Base-by-base conservation (phyloP, 1,140 invertebrate genomes). In the Mesaphorura yosii region DNA sequence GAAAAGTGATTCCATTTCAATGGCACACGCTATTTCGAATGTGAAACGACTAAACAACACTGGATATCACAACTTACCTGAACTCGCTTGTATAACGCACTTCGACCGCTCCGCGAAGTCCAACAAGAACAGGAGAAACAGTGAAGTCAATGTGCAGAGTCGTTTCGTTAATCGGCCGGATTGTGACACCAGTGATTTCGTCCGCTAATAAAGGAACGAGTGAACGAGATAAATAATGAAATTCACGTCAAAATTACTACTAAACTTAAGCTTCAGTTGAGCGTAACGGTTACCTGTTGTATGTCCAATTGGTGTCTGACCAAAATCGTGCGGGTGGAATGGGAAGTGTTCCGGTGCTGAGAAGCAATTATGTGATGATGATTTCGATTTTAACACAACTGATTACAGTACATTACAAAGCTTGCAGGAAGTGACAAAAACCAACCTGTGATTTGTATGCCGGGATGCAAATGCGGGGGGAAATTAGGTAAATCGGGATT, bases 91-190 rank as follows among this genome's bases (percentile, higher is more conserved):
- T 87, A 64, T 88, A 90, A 62, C 83, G 74, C 50, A 89, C 69
- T 69, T 88, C 84, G 1, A 89, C 82, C 53, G 84, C 77, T 48
- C 86, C 87, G 64, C 86, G 80, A 26, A 89, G 72, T 40, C 86
- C 86, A n/a, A 91, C 84, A 57, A 87, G 77, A 1, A 88, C 72
- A 27, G 76, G 70, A 1, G 88, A 85, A 12, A 91, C 78, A 6
- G 79, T 81, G 66, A 91, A 89, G 2, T 86, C 75, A 52, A 91
- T 75, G 57, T 84, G 78, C 2, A 89, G 78, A 31, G 82, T 83
- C 25, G 79, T 78, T 1, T 83, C 77, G 59, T 88, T 84, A 26
- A 89, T 71, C 14, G 85, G 77, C 22, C 60, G 62, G 7, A 72
- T 64, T 42, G 66, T 50, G 22, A 58, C 53, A 23, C 57, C 55